Base-by-base conservation (phyloP, 2,797 vertebrate species). In the Tadarida brasiliensis region DNA sequence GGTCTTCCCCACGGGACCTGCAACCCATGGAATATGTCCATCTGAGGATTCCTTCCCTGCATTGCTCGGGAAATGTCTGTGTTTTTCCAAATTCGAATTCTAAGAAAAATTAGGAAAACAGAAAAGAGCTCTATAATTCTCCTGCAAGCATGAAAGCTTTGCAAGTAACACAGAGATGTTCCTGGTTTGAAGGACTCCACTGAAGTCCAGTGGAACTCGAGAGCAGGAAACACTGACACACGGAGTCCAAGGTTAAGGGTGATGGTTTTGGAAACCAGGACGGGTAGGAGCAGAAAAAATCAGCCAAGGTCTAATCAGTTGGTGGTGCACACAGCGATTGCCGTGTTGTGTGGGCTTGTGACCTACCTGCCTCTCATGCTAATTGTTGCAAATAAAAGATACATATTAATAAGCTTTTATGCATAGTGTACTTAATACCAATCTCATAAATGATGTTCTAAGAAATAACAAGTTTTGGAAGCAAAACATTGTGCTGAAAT, bases 261-360 rank as follows among this genome's bases (percentile, higher is more conserved):
- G 35, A 28, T 82, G 63, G 86, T 94, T 94, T 93, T 9, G 4
- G 61, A 95, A 93, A 77, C 11, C 39, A 57, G 85, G 44, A 81
- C 20, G 56, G 59, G 59, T 33, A 3, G 17, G 39, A 0, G 17
- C 14, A 68, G 54, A 8, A 47, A 49, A 71, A 49, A 59, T 15
- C 22, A 56, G 35, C 22, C 35, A 61, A 1, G 4, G 65, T 22
- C 82, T 73, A 22, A 59, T 57, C 57, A 19, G 73, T 14, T 33
- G 12, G 15, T 44, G 30, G 0, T 65, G 39, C 54, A 49, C 28
- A 77, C 9, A 65, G 56, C 11, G 70, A 22, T 6, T n/a, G 3
- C 54, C 9, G 3, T 17, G n/a, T 30, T 39, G 35, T 16, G 9
- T 73, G 19, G 30, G 6, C 20, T 51, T 71, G 11, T 54, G 65